Evolutionary conservation across 2,888 invertebrate species (phyloP), one percentile per base, ranked within the genome.

Genomic region (Venusia cambrica): DNA sequence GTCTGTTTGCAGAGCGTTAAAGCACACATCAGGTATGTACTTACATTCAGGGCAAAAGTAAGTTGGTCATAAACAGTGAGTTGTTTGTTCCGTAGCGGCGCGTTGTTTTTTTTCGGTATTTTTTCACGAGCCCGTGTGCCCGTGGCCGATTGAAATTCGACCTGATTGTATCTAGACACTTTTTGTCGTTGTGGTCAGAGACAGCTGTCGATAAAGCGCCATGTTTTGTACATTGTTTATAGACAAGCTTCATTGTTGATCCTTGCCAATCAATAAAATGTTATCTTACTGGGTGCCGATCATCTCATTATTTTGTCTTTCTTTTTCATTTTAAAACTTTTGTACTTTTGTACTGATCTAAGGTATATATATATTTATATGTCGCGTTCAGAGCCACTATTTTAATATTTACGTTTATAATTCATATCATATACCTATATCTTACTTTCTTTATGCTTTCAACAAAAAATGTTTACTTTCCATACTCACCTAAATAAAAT

Each of bases 111-210:
- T 65, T 62, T 55, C 50, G 56, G 48, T 34, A 56, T 66, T 78
- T 81, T 81, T 81, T 77, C 62, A 40, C 51, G 54, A 48, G 61
- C 49, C 51, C 54, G 52, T 58, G 56, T 54, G 69, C 74, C 76
- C 61, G n/a, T 74, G 74, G 79, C 72, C 73, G 54, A 76, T 74
- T 74, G 85, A 79, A 87, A 87, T 73, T 70, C 73, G 85, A 85
- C 74, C 87, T 83, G 85, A 85, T 85, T 69, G 67, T 85, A 87
- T 85, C 87, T 62, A 70, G 54, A 63, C 62, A 65, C 62, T 85
- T 84, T 87, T 85, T 85, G 79, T 65, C 61, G 64, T 64, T 81
- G 85, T 68, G 84, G 87, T 85, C 83, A 83, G 73, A 57, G 65
- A 69, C 87, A 87, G 85, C 84, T 87, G 87, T 72, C 64, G 61